These are phyloP conservation scores for Rhogogaster chlorosoma DNA, from an alignment of 2,888 invertebrate genomes.

Conservation along the genomic window DNA sequence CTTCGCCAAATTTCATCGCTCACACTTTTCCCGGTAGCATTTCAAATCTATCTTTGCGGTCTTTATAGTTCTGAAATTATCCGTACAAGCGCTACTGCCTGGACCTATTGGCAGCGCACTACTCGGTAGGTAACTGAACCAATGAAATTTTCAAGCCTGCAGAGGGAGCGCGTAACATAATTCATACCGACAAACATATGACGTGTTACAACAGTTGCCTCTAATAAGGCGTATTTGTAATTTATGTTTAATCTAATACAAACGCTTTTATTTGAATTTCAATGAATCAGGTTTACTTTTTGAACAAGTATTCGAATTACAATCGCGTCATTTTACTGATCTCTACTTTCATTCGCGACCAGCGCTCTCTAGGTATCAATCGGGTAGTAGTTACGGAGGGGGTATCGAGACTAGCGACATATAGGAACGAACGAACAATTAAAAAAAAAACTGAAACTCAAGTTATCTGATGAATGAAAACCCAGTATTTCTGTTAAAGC, in stretches of 20 bases:
- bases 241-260: background rate
- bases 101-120: background rate
- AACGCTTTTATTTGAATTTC: background rate
- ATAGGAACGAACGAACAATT: no score
- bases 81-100: background rate
- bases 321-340: no score
- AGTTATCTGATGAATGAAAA: no score
- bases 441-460: no score
- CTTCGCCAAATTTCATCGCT: background rate
- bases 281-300: no score
- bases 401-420: no score
- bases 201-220: background rate
- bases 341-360: no score
- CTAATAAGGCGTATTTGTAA: background rate
- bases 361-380: no score
- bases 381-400: no score
- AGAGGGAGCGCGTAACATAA: background rate
- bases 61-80: background rate
- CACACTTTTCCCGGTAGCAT: background rate
- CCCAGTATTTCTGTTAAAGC: no score
- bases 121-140: background rate
- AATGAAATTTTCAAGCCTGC: background rate
- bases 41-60: background rate
- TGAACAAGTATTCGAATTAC: no score
- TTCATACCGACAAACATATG: background rate